phyloP scores from a whole-genome alignment of 2,113 vertebrate genomes.

The Paramormyrops kingsleyae region DNA sequence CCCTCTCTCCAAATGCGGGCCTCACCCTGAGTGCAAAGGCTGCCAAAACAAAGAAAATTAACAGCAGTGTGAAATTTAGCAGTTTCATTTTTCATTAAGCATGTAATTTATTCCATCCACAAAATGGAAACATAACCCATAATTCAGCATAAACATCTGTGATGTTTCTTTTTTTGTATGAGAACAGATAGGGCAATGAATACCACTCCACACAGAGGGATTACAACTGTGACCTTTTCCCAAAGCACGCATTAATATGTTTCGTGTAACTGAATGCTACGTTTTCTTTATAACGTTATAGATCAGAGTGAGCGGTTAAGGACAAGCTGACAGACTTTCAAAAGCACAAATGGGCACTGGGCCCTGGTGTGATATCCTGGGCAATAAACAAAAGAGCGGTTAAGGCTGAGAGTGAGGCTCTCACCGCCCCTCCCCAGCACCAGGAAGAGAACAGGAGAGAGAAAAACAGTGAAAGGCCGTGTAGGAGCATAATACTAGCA shows the following conservation, averaged over 20 bases:
- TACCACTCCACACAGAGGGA: background rate
- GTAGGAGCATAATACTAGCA: conserved; percentile 14
- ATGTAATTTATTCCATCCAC: background rate
- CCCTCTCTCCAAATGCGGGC: background rate
- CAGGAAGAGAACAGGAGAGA: background rate
- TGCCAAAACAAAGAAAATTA: background rate
- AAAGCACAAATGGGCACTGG: background rate
- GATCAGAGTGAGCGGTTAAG: background rate
- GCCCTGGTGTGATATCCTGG: background rate
- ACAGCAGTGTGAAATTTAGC: background rate
- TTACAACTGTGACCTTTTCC: background rate
- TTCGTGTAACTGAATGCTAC: background rate
- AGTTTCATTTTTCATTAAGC: background rate
- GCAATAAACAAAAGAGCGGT: background rate
- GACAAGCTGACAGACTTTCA: background rate
- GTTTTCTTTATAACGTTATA: background rate
- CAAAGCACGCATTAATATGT: background rate
- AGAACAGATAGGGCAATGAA: background rate
- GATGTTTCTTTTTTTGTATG: background rate
- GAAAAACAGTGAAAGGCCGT: background rate
- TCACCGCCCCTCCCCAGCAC: background rate
- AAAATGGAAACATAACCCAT: background rate
- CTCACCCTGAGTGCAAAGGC: background rate
- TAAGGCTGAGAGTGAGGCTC: background rate
- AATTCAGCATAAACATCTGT: background rate